Evolutionary conservation across 2,797 vertebrate species (phyloP).

Genomic region (Gymnoscopelus microlampas): DNA sequence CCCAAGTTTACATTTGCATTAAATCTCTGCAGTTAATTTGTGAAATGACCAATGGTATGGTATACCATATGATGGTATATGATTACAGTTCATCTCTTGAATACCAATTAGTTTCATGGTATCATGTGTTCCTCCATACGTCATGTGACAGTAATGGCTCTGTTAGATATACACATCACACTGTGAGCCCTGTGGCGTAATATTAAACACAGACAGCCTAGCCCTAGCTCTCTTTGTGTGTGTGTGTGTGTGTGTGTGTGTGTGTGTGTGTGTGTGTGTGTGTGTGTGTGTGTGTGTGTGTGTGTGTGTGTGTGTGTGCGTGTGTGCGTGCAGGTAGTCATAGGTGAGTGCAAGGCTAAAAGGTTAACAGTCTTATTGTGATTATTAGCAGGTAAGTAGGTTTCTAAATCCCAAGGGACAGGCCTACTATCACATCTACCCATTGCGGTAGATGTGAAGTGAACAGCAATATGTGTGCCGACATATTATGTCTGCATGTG

Average conservation of each 20-base stretch:
- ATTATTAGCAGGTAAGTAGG: slow-evolving; percentile 32
- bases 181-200: not conserved
- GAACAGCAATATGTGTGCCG: no score
- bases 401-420: not conserved
- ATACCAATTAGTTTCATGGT: no score
- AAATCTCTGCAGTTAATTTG: no score
- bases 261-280: not conserved
- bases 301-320: not conserved
- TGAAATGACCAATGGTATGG: no score
- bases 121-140: no score
- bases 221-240: not conserved
- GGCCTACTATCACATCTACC: not conserved
- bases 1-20: no score
- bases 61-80: no score
- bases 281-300: slow-evolving; percentile 10
- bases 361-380: slow-evolving; percentile 30
- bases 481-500: no score
- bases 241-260: slow-evolving; percentile 10
- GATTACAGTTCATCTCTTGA: no score
- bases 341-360: not conserved
- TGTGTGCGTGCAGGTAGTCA: not conserved
- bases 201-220: slow-evolving; percentile 1
- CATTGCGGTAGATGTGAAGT: slow-evolving; percentile 1
- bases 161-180: not conserved
- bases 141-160: not conserved